phyloP scores from a whole-genome alignment of 2,113 vertebrate genomes.

The Gnathonemus longibarbis region DNA sequence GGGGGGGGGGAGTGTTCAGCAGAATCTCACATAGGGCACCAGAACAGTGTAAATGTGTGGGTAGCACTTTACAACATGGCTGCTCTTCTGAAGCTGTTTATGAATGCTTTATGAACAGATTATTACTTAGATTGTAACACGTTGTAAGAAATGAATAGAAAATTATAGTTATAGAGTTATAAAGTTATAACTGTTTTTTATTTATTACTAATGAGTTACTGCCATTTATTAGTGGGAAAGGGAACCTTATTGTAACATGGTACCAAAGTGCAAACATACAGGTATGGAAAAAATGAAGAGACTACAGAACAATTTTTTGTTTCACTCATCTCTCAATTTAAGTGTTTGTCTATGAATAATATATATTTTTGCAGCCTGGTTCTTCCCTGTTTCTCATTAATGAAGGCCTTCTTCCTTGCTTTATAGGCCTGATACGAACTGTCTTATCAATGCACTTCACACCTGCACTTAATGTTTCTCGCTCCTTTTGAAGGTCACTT shows the following conservation, averaged over 20 bases:
- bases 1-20: not conserved
- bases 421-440: no score
- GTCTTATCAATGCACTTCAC: no score
- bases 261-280: not conserved
- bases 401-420: no score
- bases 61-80: not conserved
- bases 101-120: not conserved
- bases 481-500: no score
- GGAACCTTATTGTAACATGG: not conserved
- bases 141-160: not conserved
- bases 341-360: no score
- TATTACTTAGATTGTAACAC: not conserved
- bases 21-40: not conserved
- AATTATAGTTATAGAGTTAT: not conserved
- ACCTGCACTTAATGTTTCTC: no score
- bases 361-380: no score
- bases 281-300: no score
- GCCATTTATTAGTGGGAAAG: not conserved
- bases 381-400: no score
- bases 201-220: not conserved
- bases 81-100: not conserved
- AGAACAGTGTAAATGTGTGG: not conserved
- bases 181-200: not conserved
- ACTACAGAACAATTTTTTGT: no score
- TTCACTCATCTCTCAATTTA: no score